Base-by-base conservation (phyloP, 2,797 vertebrate species). In the Danio tinwini region DNA sequence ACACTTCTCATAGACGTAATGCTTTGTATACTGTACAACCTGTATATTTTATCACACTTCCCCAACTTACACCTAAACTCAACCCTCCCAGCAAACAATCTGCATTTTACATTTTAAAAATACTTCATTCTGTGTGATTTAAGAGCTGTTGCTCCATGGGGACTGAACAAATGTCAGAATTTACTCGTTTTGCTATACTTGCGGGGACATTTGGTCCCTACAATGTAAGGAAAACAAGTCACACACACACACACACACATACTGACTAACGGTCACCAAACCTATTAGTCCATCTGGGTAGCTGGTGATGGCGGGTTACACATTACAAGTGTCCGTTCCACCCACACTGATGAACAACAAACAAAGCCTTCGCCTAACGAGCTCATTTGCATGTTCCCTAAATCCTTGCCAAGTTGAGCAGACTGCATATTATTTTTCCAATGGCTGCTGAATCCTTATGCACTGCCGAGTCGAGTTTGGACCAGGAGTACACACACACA, bases 381-480 rank as follows among this genome's bases (percentile, higher is more conserved):
- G 69, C 42, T 65, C 74, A 73, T 80, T 73, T 80, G 59, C 77
- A 80, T 80, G 40, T 73, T 47, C 14, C 29, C 59, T 11, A 44
- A 80, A 56, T 42, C 58, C 59, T 58, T 39, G 77, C 58, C 77
- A 80, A 80, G 72, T 40, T 64, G 59, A 80, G 69, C 59, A 64
- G 69, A 63, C 69, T 61, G 71, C 79, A 49, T 59, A 68, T 81
- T 81, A 58, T 69, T 81, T 80, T 68, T 81, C 64, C 79, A 53
- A 50, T 68, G 49, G 29, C 37, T 67, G 63, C 52, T 37, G 71
- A 74, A 61, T 67, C 76, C 56, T 61, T 17, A 49, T 37, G 40
- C 49, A 42, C 29, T 39, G 29, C n/a, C 0, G 45, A 63, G 72
- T 74, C 10, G 7, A 61, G 42, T 19, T 17, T 50, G 45, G n/a